Conservation (phyloP, 2,888 invertebrate species). For the Gryllus longicercus region DNA sequence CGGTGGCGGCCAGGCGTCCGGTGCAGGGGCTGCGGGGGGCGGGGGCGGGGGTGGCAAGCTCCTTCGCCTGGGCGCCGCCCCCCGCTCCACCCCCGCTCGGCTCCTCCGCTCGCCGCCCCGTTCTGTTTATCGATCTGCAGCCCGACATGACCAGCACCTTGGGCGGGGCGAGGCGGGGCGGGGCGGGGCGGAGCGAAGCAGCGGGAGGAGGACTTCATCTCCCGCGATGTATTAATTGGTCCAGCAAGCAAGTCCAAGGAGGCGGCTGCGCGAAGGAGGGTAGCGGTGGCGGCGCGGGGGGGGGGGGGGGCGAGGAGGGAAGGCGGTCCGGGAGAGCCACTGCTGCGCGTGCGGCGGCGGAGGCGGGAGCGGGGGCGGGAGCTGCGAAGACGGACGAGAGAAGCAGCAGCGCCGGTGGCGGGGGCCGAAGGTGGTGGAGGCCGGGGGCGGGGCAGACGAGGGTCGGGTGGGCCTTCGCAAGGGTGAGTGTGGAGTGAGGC, state of each 20-base stretch:
- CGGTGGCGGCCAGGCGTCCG: no score
- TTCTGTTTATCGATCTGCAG: slow-evolving; percentile 37
- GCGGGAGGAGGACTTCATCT: slow-evolving; percentile 37
- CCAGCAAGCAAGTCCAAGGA: slow-evolving; percentile 34
- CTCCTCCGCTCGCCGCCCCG: slow-evolving; percentile 23
- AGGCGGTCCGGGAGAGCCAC: not conserved
- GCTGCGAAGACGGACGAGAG: slow-evolving; percentile 1
- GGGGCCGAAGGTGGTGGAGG: not conserved
- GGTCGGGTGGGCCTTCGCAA: not conserved
- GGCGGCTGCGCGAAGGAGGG: not conserved
- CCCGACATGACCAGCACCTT: slow-evolving; percentile 38
- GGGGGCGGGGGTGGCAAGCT: not conserved
- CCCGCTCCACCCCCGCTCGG: not conserved
- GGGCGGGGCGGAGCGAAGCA: slow-evolving; percentile 24
- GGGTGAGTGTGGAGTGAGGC: not conserved
- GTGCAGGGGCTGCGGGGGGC: not conserved
- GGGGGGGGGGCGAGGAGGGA: not conserved
- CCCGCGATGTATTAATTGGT: slow-evolving; percentile 38
- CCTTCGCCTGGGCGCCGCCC: not conserved
- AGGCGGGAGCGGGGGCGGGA: not conserved
- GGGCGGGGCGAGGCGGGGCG: slow-evolving; percentile 30
- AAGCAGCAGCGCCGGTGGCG: not conserved
- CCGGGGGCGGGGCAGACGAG: not conserved
- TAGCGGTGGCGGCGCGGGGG: not conserved
- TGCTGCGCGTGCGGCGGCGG: not conserved